Conservation (phyloP, 2,888 invertebrate genomes). For the Lysandra bellargus region DNA sequence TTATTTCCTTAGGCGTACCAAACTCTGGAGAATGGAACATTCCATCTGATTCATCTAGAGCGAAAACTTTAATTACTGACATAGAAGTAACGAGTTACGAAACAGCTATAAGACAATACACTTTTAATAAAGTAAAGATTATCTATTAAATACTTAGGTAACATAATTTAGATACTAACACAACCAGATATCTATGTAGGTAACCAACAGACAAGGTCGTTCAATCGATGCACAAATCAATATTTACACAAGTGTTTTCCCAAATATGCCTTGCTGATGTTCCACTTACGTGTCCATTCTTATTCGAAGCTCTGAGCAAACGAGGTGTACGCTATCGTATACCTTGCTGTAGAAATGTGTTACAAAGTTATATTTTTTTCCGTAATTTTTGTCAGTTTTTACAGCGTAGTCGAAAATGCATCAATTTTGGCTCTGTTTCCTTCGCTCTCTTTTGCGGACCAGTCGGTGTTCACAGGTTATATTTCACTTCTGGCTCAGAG, state of each 20-base stretch:
- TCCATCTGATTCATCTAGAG: background rate
- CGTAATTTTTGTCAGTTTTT: slow-evolving; percentile 30
- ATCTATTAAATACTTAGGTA: background rate
- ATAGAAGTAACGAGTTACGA: background rate
- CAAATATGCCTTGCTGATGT: background rate
- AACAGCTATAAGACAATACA: background rate
- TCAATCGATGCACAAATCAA: background rate
- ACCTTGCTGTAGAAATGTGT: slow-evolving; percentile 31
- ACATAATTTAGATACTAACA: background rate
- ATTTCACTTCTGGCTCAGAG: slow-evolving; percentile 57
- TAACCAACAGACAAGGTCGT: background rate
- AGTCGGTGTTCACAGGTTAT: slow-evolving; percentile 65
- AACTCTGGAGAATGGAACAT: too few relatives aligned
- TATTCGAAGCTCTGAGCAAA: background rate
- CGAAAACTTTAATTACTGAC: background rate
- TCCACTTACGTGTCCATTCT: background rate
- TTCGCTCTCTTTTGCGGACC: slow-evolving; percentile 67
- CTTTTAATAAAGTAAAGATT: background rate
- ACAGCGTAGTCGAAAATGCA: slow-evolving; percentile 45
- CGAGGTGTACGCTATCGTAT: background rate
- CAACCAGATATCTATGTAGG: background rate
- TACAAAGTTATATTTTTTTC: slow-evolving; percentile 34
- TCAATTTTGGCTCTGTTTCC: slow-evolving; percentile 67
- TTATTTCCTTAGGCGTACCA: too few relatives aligned
- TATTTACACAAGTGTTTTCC: slow-evolving; percentile 27